A percentile compares a stretch with the other conserved stretches of the same genome.
phyloP scores from a whole-genome alignment of 1,140 invertebrate genomes.

The Aphelinus atriplicis region DNA sequence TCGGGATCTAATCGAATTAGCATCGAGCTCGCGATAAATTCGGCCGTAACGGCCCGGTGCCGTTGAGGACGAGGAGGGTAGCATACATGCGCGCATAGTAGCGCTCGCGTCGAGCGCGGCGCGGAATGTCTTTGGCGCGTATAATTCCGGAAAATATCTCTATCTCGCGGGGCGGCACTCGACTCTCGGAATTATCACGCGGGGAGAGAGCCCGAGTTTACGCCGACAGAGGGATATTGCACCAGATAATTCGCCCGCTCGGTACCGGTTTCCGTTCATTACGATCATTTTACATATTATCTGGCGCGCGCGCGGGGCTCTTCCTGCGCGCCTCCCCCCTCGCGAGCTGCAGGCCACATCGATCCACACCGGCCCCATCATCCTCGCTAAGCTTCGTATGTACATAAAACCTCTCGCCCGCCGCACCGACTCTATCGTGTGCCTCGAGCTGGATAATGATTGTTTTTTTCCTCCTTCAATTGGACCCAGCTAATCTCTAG shows the following conservation, averaged over 20 bases:
- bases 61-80: too few relatives aligned
- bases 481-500: too few relatives aligned
- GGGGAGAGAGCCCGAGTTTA: neutral
- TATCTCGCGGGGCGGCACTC: neutral
- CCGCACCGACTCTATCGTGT: too few relatives aligned
- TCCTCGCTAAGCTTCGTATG: too few relatives aligned
- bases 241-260: neutral
- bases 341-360: conserved; percentile 14
- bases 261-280: conserved; percentile 26
- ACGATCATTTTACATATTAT: conserved; percentile 33
- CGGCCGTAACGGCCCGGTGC: too few relatives aligned
- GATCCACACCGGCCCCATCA: neutral
- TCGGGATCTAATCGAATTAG: too few relatives aligned
- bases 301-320: neutral
- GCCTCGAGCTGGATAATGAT: conserved; percentile 1
- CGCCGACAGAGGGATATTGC: too few relatives aligned
- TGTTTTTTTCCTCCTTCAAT: neutral
- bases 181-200: conserved; percentile 1
- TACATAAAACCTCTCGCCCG: too few relatives aligned
- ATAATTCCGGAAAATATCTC: neutral
- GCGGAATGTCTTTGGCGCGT: too few relatives aligned
- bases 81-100: too few relatives aligned
- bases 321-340: neutral
- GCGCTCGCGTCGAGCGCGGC: too few relatives aligned
- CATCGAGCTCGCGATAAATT: too few relatives aligned